Percentiles rank a stretch among this genome's conserved stretches.
Evolutionary conservation across 2,113 vertebrate species (phyloP).

Genomic region (Dendrocopos noguchii): DNA sequence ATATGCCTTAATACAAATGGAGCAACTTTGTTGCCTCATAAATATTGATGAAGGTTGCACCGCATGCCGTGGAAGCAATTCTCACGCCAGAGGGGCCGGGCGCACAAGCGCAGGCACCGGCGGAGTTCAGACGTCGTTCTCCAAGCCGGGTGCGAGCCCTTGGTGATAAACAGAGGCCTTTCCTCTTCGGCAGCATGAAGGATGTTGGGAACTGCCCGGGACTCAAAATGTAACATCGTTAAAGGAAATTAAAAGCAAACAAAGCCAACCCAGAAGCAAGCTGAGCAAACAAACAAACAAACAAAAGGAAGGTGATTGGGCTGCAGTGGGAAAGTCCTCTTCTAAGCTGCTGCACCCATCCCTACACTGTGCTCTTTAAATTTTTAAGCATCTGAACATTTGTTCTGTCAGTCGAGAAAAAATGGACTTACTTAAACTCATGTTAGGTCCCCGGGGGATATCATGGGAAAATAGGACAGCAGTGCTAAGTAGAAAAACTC

Average conservation of each 20-base stretch:
- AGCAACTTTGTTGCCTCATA: neutral
- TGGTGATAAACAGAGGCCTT: neutral
- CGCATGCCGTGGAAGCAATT: neutral
- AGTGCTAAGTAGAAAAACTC: conserved; percentile 35
- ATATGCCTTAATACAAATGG: neutral
- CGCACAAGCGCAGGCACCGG: neutral
- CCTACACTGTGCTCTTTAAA: conserved; percentile 59
- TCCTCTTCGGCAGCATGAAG: neutral
- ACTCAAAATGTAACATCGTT: neutral
- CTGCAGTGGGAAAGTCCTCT: neutral
- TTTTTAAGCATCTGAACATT: conserved; percentile 71
- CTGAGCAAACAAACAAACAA: neutral
- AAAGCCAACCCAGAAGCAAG: neutral
- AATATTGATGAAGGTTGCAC: neutral
- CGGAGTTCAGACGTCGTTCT: neutral
- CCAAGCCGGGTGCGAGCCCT: neutral
- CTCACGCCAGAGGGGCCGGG: neutral
- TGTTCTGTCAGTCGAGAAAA: conserved; percentile 64
- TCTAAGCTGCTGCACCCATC: conserved; percentile 2
- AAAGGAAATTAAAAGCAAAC: conserved; percentile 28
- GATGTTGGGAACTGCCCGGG: neutral
- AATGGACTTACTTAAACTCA: conserved; percentile 69
- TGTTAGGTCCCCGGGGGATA: conserved; percentile 48
- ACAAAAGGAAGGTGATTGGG: neutral
- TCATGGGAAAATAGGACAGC: conserved; percentile 69